Percentiles rank a stretch among this genome's conserved stretches.
These are phyloP conservation scores for Aplysia californica DNA, from an alignment of 1,140 invertebrate species.

Conservation along the genomic window DNA sequence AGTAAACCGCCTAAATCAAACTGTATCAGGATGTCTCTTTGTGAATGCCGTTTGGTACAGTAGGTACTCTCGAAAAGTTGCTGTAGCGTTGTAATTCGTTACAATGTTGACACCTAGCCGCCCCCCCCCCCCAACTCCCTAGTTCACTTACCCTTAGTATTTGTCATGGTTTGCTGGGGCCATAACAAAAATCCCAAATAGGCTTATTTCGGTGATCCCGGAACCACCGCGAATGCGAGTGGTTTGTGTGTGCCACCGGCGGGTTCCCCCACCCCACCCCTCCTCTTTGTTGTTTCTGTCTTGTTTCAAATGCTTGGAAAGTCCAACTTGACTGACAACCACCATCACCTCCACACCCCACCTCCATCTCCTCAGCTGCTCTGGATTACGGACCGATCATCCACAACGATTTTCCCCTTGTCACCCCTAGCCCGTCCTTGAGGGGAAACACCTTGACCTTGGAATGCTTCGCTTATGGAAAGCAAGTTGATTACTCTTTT, in stretches of 20 bases:
- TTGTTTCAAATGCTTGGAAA: background rate
- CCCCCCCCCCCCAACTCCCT: too few relatives aligned
- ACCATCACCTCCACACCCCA: background rate
- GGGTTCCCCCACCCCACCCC: background rate
- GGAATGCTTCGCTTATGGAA: conserved; percentile 96
- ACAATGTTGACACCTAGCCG: too few relatives aligned
- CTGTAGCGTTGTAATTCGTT: too few relatives aligned
- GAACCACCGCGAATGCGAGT: background rate
- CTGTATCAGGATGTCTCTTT: too few relatives aligned
- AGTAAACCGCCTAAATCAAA: too few relatives aligned
- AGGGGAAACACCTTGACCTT: conserved; percentile 89
- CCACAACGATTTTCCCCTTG: conserved; percentile 94
- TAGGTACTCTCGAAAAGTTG: too few relatives aligned
- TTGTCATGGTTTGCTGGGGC: too few relatives aligned
- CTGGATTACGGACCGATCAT: conserved; percentile 66
- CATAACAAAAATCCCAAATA: too few relatives aligned
- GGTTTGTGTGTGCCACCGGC: background rate
- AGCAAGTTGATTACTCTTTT: too few relatives aligned
- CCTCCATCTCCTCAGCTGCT: conserved; percentile 33
- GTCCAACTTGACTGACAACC: background rate
- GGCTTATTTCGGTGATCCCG: too few relatives aligned
- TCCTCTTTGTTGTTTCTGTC: background rate
- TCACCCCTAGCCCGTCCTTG: conserved; percentile 89
- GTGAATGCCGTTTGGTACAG: too few relatives aligned
- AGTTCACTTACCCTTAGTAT: too few relatives aligned